Conservation (phyloP, 2,888 invertebrate species). For the Caenorhabditis auriculariae region DNA sequence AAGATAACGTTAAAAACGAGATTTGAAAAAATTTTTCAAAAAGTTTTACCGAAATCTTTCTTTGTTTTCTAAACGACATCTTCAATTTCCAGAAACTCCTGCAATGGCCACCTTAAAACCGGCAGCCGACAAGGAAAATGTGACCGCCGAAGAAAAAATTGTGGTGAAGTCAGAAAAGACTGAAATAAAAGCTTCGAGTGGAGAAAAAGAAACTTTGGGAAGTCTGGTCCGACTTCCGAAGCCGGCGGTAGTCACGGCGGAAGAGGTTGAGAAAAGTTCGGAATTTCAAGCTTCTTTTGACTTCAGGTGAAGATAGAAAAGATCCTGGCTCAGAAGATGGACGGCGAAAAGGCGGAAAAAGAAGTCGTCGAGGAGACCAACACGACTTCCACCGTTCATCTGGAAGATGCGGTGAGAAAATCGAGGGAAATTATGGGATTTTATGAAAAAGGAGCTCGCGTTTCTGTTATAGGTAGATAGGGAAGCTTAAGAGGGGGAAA, state of each 20-base stretch:
- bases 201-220: constrained; percentile 6
- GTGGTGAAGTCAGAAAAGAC: not conserved
- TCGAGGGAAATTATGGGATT: too few species aligned
- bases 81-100: too few species aligned
- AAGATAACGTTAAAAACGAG: too few species aligned
- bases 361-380: not conserved
- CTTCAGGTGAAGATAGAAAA: too few species aligned
- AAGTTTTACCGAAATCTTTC: too few species aligned
- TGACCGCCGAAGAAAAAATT: not conserved
- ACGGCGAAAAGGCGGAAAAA: not conserved
- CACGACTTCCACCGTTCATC: not conserved
- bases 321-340: too few species aligned
- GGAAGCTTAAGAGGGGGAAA: too few species aligned
- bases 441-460: too few species aligned
- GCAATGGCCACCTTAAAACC: not conserved
- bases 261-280: not conserved
- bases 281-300: not conserved
- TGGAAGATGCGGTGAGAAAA: constrained; percentile 2
- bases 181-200: not conserved
- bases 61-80: too few species aligned
- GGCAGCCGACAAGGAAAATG: not conserved
- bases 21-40: too few species aligned
- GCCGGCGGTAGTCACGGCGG: not conserved
- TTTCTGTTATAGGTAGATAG: too few species aligned
- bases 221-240: constrained; percentile 14